Percentiles rank a stretch among this genome's conserved stretches.
phyloP scores from a whole-genome alignment of 2,888 invertebrate genomes.

The Agrotis exclamationis region DNA sequence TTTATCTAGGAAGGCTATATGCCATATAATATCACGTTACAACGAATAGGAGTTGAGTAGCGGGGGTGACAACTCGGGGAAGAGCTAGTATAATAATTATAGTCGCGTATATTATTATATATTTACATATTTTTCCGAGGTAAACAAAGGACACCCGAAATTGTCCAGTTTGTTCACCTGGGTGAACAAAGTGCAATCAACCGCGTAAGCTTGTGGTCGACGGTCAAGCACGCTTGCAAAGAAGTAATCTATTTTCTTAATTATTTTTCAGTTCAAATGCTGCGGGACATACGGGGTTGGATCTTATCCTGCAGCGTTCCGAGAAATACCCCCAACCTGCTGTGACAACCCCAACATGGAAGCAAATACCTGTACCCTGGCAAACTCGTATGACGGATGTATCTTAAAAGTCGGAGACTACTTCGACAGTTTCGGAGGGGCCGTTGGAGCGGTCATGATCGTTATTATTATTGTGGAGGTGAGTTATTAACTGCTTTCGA shows the following conservation, averaged over 20 bases:
- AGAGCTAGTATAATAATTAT: too few species aligned
- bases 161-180: too few species aligned
- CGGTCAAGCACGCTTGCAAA: too few species aligned
- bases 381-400: slow-evolving; percentile 73
- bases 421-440: slow-evolving; percentile 74
- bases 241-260: not conserved
- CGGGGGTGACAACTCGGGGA: too few species aligned
- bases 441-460: slow-evolving; percentile 71
- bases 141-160: too few species aligned
- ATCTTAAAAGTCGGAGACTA: slow-evolving; percentile 65
- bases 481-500: not conserved
- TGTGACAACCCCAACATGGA: slow-evolving; percentile 61
- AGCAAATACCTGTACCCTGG: slow-evolving; percentile 53
- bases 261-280: slow-evolving; percentile 76
- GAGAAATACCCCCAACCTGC: slow-evolving; percentile 67
- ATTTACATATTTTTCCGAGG: too few species aligned
- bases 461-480: slow-evolving; percentile 78
- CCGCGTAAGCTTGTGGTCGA: too few species aligned
- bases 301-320: slow-evolving; percentile 66
- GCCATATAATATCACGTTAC: too few species aligned
- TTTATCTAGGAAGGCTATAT: too few species aligned
- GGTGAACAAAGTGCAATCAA: too few species aligned
- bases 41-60: too few species aligned
- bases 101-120: too few species aligned
- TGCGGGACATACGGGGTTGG: slow-evolving; percentile 77